Percentiles rank a stretch among this genome's conserved stretches.
phyloP scores from a whole-genome alignment of 2,113 vertebrate species.

The Picathartes gymnocephalus region DNA sequence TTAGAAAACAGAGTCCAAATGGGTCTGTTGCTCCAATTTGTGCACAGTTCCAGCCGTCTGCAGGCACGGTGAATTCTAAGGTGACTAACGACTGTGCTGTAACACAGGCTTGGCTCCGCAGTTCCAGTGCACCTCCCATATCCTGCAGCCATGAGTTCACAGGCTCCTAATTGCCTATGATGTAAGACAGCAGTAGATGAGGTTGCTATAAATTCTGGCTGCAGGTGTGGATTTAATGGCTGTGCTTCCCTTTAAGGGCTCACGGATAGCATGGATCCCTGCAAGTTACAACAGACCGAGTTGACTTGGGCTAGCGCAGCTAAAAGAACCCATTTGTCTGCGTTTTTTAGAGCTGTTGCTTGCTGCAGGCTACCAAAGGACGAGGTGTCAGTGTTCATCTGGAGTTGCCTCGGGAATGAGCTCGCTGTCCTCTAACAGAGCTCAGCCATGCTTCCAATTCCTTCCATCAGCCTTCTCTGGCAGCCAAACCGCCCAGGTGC shows the following conservation, averaged over 20 bases:
- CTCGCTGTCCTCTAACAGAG: neutral
- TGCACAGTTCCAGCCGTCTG: accelerated
- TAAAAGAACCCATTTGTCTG: neutral
- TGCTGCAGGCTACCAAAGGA: neutral
- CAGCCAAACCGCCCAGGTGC: accelerated
- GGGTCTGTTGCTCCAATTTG: neutral
- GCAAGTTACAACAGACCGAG: conserved; percentile 41
- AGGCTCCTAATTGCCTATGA: conserved; percentile 55
- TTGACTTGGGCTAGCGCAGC: neutral
- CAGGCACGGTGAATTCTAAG: neutral
- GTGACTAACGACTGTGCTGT: neutral
- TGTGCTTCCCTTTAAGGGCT: conserved; percentile 47
- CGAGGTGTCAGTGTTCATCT: neutral
- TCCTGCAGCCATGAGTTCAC: conserved; percentile 55
- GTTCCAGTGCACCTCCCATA: conserved; percentile 5
- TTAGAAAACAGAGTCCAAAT: neutral
- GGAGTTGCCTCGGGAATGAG: neutral
- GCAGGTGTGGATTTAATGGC: conserved; percentile 65
- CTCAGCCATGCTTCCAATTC: neutral
- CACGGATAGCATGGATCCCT: neutral
- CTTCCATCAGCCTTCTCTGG: accelerated
- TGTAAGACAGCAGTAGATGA: conserved; percentile 46
- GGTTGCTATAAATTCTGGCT: conserved; percentile 58
- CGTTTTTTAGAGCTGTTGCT: neutral
- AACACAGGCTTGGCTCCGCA: neutral